phyloP scores from a whole-genome alignment of 2,888 invertebrate species.

The Nemurella pictetii region DNA sequence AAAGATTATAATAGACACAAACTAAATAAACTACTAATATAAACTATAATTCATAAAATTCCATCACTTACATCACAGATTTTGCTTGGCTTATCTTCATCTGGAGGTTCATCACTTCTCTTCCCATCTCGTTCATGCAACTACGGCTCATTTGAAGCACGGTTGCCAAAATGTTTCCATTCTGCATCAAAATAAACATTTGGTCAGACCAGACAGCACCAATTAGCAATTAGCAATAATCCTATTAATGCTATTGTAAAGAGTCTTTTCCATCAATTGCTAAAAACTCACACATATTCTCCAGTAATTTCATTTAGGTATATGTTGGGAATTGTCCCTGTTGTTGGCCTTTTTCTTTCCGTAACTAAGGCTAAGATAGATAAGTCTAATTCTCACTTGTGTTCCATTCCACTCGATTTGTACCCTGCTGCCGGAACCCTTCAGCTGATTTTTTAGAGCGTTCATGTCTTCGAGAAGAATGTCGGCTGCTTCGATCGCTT shows the following conservation, averaged over 20 bases:
- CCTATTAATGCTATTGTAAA: neutral
- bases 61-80: neutral
- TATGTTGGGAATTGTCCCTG: neutral
- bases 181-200: neutral
- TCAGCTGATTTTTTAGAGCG: neutral
- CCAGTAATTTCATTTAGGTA: neutral
- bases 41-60: no score
- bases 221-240: neutral
- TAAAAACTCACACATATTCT: neutral
- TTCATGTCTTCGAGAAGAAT: constrained; percentile 10
- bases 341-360: no score
- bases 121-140: constrained; percentile 13
- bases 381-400: neutral
- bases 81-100: neutral
- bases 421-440: neutral
- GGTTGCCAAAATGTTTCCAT: neutral
- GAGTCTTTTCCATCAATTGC: neutral
- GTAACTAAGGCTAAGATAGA: no score
- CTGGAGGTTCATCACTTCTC: constrained; percentile 14
- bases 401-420: constrained; percentile 2
- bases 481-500: constrained; percentile 6
- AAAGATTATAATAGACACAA: neutral
- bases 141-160: constrained; percentile 10
- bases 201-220: neutral
- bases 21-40: neutral